Evolutionary conservation across 2,888 invertebrate genomes (phyloP), one percentile per base, ranked within the genome.

Genomic region (Cheilosia impressa): DNA sequence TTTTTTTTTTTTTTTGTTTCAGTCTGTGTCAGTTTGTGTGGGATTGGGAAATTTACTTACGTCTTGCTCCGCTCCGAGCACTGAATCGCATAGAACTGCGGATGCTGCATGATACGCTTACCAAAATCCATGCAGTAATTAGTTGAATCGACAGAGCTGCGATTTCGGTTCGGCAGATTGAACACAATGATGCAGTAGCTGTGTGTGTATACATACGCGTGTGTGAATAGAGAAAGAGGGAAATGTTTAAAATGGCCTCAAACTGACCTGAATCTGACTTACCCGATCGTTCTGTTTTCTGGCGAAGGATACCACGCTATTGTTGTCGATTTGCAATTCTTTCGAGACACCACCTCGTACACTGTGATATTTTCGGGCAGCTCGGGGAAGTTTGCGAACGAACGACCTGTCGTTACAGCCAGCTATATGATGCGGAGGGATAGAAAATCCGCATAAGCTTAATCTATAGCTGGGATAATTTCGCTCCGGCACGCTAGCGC

Each of bases 281-380:
- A 92, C 92, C 91, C 90, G 75, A 92, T 88, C 71, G 91, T 90
- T 27, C 92, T 90, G 27, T 91, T 90, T 85, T 93, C 93, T 1
- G 93, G 93, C 1, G 94, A 93, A 4, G 94, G 92, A 78, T 93
- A 90, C 95, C 95, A 95, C 27, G 94, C 94, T 17, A 95, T 92
- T 17, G 93, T 93, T n/a, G 93, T 93, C 34, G 91, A 89, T 65
- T 93, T 92, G 88, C 95, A 95, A 19, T 90, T 91, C 75, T 92
- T 88, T 50, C 93, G 89, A 4, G 93, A 92, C 55, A 91, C 90
- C 78, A 93, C 93, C 88, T 94, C 94, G 73, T 93, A 91, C 0
- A 94, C 92, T 15, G 92, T 92, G 13, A 93, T 92, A 77, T 93
- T 93, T 19, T 90, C 90, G n/a, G 94, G 94, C 88, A 94, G 90